phyloP scores from a whole-genome alignment of 2,113 vertebrate species.

The Takifugu flavidus region DNA sequence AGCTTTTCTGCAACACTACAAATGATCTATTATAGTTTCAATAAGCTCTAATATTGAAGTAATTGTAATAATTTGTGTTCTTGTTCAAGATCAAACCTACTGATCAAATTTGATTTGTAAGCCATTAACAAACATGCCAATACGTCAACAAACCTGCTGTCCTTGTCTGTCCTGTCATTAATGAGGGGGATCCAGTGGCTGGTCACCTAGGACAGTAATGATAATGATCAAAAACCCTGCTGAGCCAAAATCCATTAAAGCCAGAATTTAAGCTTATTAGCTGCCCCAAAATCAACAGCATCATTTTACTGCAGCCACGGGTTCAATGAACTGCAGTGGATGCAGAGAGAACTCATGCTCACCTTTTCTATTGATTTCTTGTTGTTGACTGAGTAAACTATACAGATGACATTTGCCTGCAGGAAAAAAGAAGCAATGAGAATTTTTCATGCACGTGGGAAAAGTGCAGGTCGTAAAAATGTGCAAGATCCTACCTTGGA shows the following conservation, averaged over 20 bases:
- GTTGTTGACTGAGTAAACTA: slow-evolving; percentile 98
- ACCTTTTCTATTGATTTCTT: slow-evolving; percentile 99
- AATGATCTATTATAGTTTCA: too few relatives aligned
- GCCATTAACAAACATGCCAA: too few relatives aligned
- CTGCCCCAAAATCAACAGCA: background rate
- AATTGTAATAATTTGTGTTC: too few relatives aligned
- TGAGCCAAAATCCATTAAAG: background rate
- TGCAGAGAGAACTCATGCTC: slow-evolving; percentile 26
- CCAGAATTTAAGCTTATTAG: background rate
- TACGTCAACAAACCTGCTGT: slow-evolving; percentile 86
- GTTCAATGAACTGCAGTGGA: background rate
- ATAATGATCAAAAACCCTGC: slow-evolving; percentile 22
- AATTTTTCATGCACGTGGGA: background rate
- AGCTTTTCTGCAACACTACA: too few relatives aligned
- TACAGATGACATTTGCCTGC: slow-evolving; percentile 99
- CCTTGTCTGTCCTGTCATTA: slow-evolving; percentile 96
- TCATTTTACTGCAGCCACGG: too few relatives aligned
- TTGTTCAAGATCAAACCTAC: too few relatives aligned
- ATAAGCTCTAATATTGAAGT: too few relatives aligned
- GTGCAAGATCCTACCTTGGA: slow-evolving; percentile 80
- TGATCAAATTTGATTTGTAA: too few relatives aligned
- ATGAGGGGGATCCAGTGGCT: slow-evolving; percentile 99
- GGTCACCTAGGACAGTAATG: slow-evolving; percentile 79
- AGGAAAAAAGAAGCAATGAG: slow-evolving; percentile 36
- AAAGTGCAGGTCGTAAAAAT: background rate